phyloP scores from a whole-genome alignment of 2,797 vertebrate genomes.

The Gadopsis marmoratus region DNA sequence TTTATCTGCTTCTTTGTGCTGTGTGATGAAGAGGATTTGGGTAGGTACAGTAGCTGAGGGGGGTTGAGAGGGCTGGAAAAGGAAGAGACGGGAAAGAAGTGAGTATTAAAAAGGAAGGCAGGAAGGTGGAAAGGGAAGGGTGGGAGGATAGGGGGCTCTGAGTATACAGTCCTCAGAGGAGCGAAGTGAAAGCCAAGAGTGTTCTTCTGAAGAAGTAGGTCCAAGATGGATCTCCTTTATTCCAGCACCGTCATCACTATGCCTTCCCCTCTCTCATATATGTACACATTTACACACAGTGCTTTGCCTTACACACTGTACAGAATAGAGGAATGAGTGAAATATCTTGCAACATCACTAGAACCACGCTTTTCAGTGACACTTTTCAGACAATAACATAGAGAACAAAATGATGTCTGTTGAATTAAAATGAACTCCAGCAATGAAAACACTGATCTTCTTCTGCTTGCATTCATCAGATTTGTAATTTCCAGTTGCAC shows the following conservation, averaged over 20 bases:
- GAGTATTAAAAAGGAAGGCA: slow-evolving; percentile 54
- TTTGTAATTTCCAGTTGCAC: background rate
- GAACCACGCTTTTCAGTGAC: background rate
- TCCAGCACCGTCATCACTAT: slow-evolving; percentile 73
- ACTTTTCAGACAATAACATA: background rate
- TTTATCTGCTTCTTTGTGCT: slow-evolving; percentile 57
- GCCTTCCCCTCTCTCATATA: slow-evolving; percentile 27
- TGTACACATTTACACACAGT: slow-evolving; percentile 20
- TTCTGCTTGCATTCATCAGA: background rate
- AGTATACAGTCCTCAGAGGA: slow-evolving; percentile 72
- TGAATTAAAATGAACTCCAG: background rate
- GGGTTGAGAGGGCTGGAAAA: slow-evolving; percentile 73
- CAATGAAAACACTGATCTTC: background rate
- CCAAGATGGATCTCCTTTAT: slow-evolving; percentile 77
- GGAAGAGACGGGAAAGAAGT: slow-evolving; percentile 65
- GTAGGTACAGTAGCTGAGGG: slow-evolving; percentile 67
- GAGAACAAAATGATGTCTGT: background rate
- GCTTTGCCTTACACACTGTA: slow-evolving; percentile 23
- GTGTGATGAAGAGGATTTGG: slow-evolving; percentile 77
- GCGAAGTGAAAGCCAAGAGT: slow-evolving; percentile 72
- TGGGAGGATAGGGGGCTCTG: slow-evolving; percentile 66
- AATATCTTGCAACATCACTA: slow-evolving; percentile 8
- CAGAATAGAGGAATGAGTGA: background rate
- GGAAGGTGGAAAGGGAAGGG: slow-evolving; percentile 56
- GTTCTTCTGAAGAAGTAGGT: slow-evolving; percentile 75